Evolutionary conservation across 1,140 invertebrate species (phyloP).

Genomic region (Lucilia cuprina): DNA sequence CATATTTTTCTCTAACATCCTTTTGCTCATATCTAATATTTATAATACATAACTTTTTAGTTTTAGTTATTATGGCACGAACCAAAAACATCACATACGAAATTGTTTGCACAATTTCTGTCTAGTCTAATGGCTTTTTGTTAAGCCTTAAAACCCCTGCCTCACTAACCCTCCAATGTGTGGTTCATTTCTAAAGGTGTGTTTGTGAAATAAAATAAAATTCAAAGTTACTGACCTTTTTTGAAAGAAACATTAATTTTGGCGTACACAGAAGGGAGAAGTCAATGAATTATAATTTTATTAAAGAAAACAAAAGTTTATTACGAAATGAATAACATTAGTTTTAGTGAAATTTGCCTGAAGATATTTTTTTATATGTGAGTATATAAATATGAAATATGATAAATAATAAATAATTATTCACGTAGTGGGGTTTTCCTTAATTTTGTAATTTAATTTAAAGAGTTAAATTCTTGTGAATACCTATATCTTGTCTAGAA

Average conservation of each 20-base stretch:
- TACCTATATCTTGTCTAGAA: too few species aligned
- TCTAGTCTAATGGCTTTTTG: neutral
- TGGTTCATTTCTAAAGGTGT: neutral
- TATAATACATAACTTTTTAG: neutral
- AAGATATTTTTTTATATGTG: neutral
- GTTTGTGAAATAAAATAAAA: neutral
- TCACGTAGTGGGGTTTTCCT: too few species aligned
- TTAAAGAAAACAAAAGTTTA: neutral
- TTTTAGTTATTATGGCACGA: neutral
- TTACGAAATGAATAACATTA: neutral
- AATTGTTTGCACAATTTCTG: neutral
- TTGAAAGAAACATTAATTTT: neutral
- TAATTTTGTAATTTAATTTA: too few species aligned
- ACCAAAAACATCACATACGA: neutral
- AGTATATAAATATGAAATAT: neutral
- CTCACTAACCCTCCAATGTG: neutral
- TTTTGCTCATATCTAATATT: neutral
- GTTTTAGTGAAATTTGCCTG: neutral
- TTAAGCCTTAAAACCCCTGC: neutral
- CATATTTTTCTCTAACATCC: neutral
- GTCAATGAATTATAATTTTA: conserved; percentile 9
- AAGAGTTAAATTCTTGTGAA: too few species aligned
- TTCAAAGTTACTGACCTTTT: conserved; percentile 1
- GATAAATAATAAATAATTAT: neutral
- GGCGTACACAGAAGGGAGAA: neutral